These are phyloP conservation scores for Marisa cornuarietis DNA, from an alignment of 1,140 invertebrate species.

Conservation along the genomic window DNA sequence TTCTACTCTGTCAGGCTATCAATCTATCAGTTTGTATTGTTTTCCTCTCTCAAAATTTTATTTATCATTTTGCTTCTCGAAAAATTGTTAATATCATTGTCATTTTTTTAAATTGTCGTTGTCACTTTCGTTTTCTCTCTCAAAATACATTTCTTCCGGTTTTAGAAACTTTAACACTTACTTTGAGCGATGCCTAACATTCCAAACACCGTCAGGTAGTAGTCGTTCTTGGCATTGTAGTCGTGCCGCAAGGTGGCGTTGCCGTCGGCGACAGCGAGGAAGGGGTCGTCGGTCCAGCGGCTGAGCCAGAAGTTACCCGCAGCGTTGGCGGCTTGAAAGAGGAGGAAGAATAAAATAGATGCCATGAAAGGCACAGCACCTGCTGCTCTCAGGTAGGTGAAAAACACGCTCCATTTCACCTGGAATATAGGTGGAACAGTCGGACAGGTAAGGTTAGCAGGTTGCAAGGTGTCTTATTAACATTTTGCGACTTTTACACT, in stretches of 20 bases:
- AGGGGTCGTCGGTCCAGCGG: slow-evolving; percentile 57
- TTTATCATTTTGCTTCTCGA: neutral
- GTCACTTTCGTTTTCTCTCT: too few species aligned
- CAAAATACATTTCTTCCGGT: too few species aligned
- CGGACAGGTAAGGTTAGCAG: too few species aligned
- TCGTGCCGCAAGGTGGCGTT: slow-evolving; percentile 16
- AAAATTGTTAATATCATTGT: too few species aligned
- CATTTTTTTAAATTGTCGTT: too few species aligned
- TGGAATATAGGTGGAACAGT: slow-evolving; percentile 56
- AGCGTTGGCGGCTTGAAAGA: slow-evolving; percentile 50
- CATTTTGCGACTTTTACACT: too few species aligned
- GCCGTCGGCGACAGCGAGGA: slow-evolving; percentile 27
- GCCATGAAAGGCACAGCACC: slow-evolving; percentile 76
- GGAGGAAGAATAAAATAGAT: slow-evolving; percentile 44
- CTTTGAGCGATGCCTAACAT: slow-evolving; percentile 58
- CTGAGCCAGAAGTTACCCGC: slow-evolving; percentile 60
- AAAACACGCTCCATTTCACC: slow-evolving; percentile 88
- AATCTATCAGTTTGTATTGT: neutral
- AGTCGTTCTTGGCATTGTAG: slow-evolving; percentile 22
- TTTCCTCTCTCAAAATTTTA: neutral
- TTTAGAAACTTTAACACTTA: slow-evolving; percentile 41
- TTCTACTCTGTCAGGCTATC: neutral
- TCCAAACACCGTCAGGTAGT: slow-evolving; percentile 54
- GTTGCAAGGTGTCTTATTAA: too few species aligned
- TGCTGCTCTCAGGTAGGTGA: slow-evolving; percentile 87